phyloP scores from a whole-genome alignment of 1,140 invertebrate genomes.

The Eulimnadia texana region DNA sequence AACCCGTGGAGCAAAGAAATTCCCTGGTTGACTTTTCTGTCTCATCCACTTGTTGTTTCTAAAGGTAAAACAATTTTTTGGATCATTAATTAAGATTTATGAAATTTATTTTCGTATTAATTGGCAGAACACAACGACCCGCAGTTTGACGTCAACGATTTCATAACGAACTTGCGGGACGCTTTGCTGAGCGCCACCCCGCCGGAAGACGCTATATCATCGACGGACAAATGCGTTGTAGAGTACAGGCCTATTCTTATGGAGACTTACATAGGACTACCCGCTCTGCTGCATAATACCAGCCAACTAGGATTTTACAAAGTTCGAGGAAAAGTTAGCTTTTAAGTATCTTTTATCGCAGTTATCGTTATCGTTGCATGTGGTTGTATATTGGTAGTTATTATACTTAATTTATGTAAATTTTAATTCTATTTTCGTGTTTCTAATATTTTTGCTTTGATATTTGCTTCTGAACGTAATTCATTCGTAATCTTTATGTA shows the following conservation, averaged over 20 bases:
- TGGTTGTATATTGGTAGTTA: too few species aligned
- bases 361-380: not conserved
- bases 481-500: too few species aligned
- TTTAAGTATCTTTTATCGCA: slow-evolving; percentile 35
- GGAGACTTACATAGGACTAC: slow-evolving; percentile 60
- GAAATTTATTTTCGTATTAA: not conserved
- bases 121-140: not conserved
- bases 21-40: slow-evolving; percentile 59
- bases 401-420: too few species aligned
- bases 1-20: slow-evolving; percentile 68
- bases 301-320: slow-evolving; percentile 70
- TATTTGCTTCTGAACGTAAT: too few species aligned
- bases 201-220: not conserved
- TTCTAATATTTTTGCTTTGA: too few species aligned
- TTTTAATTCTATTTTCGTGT: too few species aligned
- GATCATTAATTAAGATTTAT: slow-evolving; percentile 4
- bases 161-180: not conserved
- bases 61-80: slow-evolving; percentile 38
- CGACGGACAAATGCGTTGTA: not conserved
- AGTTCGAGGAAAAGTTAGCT: slow-evolving; percentile 68
- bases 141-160: not conserved
- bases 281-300: slow-evolving; percentile 66
- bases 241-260: slow-evolving; percentile 43
- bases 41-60: slow-evolving; percentile 64
- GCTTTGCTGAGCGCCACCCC: not conserved